Evolutionary conservation across 2,888 invertebrate genomes (phyloP).

Genomic region (Eurois occulta): DNA sequence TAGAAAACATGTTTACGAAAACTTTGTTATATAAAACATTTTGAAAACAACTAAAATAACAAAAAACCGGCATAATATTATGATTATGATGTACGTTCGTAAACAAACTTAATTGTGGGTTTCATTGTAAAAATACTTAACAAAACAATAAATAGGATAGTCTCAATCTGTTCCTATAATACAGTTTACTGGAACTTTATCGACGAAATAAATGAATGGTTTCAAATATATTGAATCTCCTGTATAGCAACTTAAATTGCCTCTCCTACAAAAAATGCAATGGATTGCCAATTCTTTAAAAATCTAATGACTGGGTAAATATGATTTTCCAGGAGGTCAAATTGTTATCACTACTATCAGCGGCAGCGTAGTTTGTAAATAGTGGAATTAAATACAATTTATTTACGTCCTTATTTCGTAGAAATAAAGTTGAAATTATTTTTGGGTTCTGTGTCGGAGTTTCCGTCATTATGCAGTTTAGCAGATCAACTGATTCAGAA

Average conservation of each 20-base stretch:
- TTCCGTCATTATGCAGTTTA: slow-evolving; percentile 55
- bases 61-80: slow-evolving; percentile 26
- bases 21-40: not conserved
- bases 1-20: slow-evolving; percentile 25
- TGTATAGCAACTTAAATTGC: not conserved
- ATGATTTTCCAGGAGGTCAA: slow-evolving; percentile 53
- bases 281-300: not conserved
- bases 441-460: slow-evolving; percentile 21
- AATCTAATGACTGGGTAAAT: slow-evolving; percentile 2
- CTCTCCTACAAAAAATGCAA: not conserved
- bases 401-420: slow-evolving; percentile 25
- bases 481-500: slow-evolving; percentile 19
- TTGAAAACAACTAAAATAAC: slow-evolving; percentile 26
- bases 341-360: slow-evolving; percentile 55
- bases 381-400: slow-evolving; percentile 18
- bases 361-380: slow-evolving; percentile 28
- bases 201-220: not conserved
- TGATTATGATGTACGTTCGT: slow-evolving; percentile 37
- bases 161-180: slow-evolving; percentile 18
- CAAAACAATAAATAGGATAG: slow-evolving; percentile 30
- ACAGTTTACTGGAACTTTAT: not conserved
- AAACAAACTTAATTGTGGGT: slow-evolving; percentile 21
- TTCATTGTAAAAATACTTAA: slow-evolving; percentile 11
- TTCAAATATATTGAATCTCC: slow-evolving; percentile 16
- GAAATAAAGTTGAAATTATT: slow-evolving; percentile 43